Evolutionary conservation across 2,797 vertebrate species (phyloP), one percentile per base, ranked within the genome.

Genomic region (Limosa lapponica): DNA sequence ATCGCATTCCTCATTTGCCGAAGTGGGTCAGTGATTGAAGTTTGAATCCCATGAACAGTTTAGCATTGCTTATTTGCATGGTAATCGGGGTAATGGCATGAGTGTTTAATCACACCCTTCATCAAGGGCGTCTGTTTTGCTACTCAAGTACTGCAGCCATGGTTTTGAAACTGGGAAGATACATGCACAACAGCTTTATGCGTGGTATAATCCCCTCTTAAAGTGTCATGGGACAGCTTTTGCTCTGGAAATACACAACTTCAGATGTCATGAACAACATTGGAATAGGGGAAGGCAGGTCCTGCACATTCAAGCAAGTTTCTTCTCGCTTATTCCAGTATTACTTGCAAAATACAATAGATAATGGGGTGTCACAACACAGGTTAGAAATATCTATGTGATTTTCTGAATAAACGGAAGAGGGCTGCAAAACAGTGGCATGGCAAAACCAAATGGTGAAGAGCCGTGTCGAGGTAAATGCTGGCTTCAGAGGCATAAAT

Each of bases 1-100:
- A 91, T 82, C 90, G 55, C 70, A 24, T 73, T 81, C 34, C 78
- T 93, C 67, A 20, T 94, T 93, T 82, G 73, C 32, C 95, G 87
- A 92, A 95, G 85, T 92, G 70, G 82, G 82, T 77, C 95, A 95
- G 54, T 79, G 85, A 91, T 94, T 94, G 49, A 66, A 75, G 52
- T 73, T 70, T 66, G 70, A 90, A 87, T 87, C 37, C 48, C 0
- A 0, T 52, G 58, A 94, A 91, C 75, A 82, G 62, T 66, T 87
- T 59, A 77, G 46, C 8, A 0, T 25, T 87, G 73, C 44, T 93
- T 74, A 73, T 87, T 93, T 95, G 82, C 88, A 84, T 93, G 62
- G 87, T 93, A 84, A 94, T 93, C 73, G 52, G 66, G 39, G 52
- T 82, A 90, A 88, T 52, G 41, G 36, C 52, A 34, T 30, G 57